Evolutionary conservation across 2,113 vertebrate species (phyloP), one percentile per base, ranked within the genome.

Genomic region (Charadrius vociferus): DNA sequence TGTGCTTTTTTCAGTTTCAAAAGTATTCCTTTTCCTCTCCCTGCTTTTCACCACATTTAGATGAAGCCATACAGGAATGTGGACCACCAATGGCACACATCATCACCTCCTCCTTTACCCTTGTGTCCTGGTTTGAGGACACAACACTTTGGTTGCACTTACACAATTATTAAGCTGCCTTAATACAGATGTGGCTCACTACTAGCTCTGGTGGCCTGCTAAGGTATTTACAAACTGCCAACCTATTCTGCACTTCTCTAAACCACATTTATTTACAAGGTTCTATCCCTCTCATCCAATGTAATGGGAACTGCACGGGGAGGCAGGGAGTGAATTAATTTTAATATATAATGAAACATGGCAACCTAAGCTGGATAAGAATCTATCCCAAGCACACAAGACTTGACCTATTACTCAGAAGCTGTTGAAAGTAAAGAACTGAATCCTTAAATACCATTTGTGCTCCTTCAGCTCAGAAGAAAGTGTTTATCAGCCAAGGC

Each of bases 321-420:
- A 91, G 17, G 55, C 39, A 89, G 11, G 24, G 37, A 93, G 24
- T 12, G 29, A 86, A 70, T 52, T 90, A 10, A 75, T 88, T 96
- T 86, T 68, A 52, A 39, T 36, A 10, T 47, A 24, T 61, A 81
- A 80, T 17, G 20, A 71, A 70, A 36, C 41, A 30, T 0, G 1
- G 52, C n/a, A 88, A 39, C 32, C 18, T 36, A 92, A 90, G 10
- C 12, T 75, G n/a, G 85, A 9, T 86, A 55, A 88, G 62, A 37
- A 92, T 91, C 75, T 92, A 36, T 56, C 58, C 24, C 43, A 92
- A 82, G 50, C n/a, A 53, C 27, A 62, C 21, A 62, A 73, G 37
- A 19, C 34, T 74, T 62, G 23, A 71, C 59, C n/a, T 79, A 34
- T 59, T 80, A 83, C 17, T 29, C 32, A 55, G 41, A 84, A 91